Conservation (phyloP, 2,797 vertebrate species). For the Spinus olivaceus region DNA sequence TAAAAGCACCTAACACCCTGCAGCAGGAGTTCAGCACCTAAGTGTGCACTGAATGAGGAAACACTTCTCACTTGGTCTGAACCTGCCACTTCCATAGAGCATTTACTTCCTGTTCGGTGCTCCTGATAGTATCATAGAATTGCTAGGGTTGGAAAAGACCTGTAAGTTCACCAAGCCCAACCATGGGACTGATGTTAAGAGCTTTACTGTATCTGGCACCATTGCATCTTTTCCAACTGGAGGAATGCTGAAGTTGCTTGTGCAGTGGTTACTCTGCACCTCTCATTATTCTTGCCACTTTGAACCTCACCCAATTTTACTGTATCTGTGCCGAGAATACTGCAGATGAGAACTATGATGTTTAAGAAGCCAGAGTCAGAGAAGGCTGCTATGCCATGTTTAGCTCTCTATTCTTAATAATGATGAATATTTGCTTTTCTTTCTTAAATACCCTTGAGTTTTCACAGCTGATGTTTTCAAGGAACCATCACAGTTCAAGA, state of each 20-base stretch:
- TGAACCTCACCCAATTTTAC: background rate
- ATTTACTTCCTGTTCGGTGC: background rate
- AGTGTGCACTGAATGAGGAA: background rate
- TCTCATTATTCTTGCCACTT: background rate
- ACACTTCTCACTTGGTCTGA: background rate
- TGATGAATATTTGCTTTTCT: background rate
- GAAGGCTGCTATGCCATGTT: background rate
- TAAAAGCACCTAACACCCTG: background rate
- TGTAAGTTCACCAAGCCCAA: background rate
- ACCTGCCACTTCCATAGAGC: background rate
- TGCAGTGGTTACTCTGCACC: background rate
- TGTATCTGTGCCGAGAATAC: background rate
- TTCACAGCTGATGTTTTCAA: background rate
- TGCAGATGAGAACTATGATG: fast-evolving
- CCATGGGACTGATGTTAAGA: background rate
- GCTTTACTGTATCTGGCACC: background rate
- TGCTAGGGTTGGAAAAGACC: background rate
- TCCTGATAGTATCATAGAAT: background rate
- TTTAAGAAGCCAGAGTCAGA: background rate
- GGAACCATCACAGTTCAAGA: background rate
- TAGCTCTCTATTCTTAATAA: background rate
- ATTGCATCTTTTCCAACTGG: background rate
- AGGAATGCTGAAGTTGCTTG: background rate
- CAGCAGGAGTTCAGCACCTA: background rate
- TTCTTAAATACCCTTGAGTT: background rate